Percentiles rank a stretch among this genome's conserved stretches.
Evolutionary conservation across 2,797 vertebrate species (phyloP).

Genomic region (Loris lydekkerianus): DNA sequence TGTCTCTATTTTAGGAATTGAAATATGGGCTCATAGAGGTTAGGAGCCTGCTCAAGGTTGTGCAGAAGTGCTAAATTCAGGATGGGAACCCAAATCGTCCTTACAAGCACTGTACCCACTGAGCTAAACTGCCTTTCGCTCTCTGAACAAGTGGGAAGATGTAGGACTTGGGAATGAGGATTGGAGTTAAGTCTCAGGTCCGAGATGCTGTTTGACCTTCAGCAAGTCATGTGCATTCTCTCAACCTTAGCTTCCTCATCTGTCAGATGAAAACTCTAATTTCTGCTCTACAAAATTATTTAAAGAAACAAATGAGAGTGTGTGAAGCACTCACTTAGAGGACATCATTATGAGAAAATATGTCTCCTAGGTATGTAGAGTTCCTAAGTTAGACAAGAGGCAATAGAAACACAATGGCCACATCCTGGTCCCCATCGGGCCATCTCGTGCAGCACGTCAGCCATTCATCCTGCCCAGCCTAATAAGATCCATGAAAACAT

Average conservation of each 20-base stretch:
- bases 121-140: neutral
- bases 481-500: neutral
- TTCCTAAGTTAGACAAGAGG: neutral
- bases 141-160: neutral
- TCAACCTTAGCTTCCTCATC: neutral
- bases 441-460: neutral
- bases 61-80: neutral
- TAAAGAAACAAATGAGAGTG: constrained; percentile 21
- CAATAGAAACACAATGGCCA: neutral
- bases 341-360: constrained; percentile 12
- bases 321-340: constrained; percentile 1
- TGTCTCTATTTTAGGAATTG: neutral
- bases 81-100: neutral
- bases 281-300: neutral
- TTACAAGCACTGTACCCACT: neutral
- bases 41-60: neutral
- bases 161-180: neutral
- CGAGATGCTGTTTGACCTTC: neutral
- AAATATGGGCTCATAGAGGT: neutral
- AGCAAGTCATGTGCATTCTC: constrained; percentile 2
- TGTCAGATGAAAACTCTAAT: neutral
- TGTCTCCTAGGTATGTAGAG: neutral
- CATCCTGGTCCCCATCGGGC: neutral
- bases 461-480: neutral
- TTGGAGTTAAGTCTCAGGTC: neutral